Conservation (phyloP, 2,797 vertebrate genomes). For the Cryptoprocta ferox region DNA sequence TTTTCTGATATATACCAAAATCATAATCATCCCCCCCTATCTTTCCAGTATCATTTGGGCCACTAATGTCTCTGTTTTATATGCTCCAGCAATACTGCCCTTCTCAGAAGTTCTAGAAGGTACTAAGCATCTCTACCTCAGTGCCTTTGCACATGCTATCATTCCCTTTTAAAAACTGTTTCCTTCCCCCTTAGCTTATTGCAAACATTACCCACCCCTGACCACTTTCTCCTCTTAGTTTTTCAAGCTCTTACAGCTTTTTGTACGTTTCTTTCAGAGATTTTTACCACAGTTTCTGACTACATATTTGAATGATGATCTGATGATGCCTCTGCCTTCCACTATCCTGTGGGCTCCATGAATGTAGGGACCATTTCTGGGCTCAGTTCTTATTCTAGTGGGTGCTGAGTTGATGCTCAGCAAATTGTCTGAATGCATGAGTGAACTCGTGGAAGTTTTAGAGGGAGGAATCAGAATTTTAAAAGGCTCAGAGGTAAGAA, state of each 20-base stretch:
- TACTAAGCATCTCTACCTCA: rapidly evolving
- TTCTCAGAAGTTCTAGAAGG: background rate
- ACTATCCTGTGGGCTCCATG: background rate
- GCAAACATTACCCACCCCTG: background rate
- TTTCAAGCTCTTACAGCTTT: background rate
- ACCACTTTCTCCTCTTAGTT: background rate
- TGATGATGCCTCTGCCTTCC: background rate
- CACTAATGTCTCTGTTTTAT: background rate
- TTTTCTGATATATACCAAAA: background rate
- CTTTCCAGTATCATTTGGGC: background rate
- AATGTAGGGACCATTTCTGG: background rate
- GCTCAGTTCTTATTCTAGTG: background rate
- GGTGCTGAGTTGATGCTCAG: background rate
- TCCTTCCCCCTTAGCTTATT: background rate
- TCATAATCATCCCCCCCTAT: background rate
- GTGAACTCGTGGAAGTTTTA: background rate
- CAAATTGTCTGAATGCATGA: background rate
- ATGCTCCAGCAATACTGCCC: background rate
- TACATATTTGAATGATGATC: background rate
- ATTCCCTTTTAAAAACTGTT: background rate
- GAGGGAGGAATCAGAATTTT: background rate
- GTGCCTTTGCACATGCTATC: background rate
- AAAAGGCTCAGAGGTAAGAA: background rate
- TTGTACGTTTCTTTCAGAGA: background rate
- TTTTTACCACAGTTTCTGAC: background rate